Evolutionary conservation across 2,113 vertebrate species (phyloP).

Genomic region (Pelobates fuscus): DNA sequence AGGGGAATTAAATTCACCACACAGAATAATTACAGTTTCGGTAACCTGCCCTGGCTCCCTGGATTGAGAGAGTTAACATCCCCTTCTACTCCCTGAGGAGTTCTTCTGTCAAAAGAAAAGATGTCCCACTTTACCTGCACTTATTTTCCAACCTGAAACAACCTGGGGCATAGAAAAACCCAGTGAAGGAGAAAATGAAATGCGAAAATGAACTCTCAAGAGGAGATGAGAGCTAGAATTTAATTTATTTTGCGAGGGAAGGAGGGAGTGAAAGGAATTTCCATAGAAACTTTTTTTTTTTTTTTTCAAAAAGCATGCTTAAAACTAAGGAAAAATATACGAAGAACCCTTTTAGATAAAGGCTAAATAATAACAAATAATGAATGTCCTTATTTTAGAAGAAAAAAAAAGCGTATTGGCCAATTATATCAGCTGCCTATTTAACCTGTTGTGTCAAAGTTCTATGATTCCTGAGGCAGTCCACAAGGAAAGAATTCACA

Average conservation of each 20-base stretch:
- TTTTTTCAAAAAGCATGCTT: no score
- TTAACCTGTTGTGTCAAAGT: no score
- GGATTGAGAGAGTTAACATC: conserved; percentile 22
- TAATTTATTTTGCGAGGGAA: conserved; percentile 28
- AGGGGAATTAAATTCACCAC: not conserved
- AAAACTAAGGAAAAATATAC: not conserved
- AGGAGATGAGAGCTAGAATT: conserved; percentile 36
- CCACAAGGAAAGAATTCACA: no score
- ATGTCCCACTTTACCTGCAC: conserved; percentile 27
- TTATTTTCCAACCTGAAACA: conserved; percentile 39
- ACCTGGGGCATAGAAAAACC: conserved; percentile 35
- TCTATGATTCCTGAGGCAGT: no score
- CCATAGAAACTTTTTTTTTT: not conserved
- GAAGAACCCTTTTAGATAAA: no score
- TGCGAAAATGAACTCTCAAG: conserved; percentile 43
- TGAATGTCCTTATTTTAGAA: no score
- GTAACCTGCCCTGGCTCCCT: not conserved
- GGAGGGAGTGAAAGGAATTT: conserved; percentile 2
- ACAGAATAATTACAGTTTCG: conserved; percentile 18
- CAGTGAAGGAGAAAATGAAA: conserved; percentile 46
- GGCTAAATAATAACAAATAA: not conserved
- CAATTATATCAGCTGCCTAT: no score
- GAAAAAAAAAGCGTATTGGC: not conserved
- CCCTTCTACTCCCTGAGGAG: not conserved
- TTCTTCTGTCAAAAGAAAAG: conserved; percentile 7